Evolutionary conservation across 2,113 vertebrate genomes (phyloP).

Genomic region (Phocoena sinus): DNA sequence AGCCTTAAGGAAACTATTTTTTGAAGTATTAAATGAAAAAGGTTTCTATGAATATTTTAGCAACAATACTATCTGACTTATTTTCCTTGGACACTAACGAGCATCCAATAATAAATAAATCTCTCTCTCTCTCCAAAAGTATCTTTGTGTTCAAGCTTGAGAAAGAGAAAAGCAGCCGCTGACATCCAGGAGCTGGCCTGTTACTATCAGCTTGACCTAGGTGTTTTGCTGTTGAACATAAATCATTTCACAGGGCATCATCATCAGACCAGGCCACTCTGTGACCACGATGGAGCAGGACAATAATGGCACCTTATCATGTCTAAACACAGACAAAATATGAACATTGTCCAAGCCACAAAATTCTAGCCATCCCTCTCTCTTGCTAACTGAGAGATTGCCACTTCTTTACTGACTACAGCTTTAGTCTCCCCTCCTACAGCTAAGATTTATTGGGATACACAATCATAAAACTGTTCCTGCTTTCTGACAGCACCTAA

Average conservation of each 20-base stretch:
- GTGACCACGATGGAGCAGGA: neutral
- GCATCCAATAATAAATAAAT: neutral
- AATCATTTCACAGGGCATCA: neutral
- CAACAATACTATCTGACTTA: neutral
- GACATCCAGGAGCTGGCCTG: neutral
- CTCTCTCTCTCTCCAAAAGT: neutral
- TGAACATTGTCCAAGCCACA: neutral
- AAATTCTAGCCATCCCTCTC: neutral
- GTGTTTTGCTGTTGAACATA: neutral
- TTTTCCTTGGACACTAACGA: neutral
- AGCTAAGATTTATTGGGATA: neutral
- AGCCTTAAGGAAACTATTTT: neutral
- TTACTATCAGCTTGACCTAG: neutral
- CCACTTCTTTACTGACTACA: neutral
- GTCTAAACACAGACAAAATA: neutral
- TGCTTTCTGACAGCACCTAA: neutral
- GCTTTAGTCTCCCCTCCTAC: neutral
- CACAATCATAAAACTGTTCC: neutral
- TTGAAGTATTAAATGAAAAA: neutral
- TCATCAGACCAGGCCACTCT: neutral
- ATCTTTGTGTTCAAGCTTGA: neutral
- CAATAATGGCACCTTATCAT: neutral
- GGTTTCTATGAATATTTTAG: neutral
- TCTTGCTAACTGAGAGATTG: neutral
- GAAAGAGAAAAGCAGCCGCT: neutral